Percentiles rank a stretch among this genome's conserved stretches.
These are phyloP conservation scores for Distichodus sexfasciatus DNA, from an alignment of 2,797 vertebrate genomes.

Conservation along the genomic window DNA sequence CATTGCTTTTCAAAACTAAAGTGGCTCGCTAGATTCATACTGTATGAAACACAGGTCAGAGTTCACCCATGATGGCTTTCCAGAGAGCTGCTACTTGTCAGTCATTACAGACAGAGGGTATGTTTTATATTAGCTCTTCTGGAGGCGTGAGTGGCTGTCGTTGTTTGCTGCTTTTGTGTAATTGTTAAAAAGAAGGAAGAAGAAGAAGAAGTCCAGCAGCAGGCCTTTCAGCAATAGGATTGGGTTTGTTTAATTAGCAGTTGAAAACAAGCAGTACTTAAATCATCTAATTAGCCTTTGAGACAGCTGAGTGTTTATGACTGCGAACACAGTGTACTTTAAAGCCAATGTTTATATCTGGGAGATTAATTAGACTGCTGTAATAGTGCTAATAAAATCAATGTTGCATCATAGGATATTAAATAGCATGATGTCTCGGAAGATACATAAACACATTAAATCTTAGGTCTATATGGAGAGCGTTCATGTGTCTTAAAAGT, in stretches of 20 bases:
- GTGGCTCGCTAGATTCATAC: slow-evolving; percentile 15
- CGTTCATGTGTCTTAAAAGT: neutral
- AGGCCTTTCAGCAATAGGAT: slow-evolving; percentile 61
- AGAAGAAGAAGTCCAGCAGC: slow-evolving; percentile 23
- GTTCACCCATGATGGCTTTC: neutral
- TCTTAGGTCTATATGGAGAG: neutral
- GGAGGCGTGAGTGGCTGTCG: neutral
- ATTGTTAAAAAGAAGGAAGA: slow-evolving; percentile 41
- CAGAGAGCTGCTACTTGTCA: neutral
- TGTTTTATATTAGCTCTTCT: neutral
- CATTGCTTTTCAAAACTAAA: slow-evolving; percentile 28
- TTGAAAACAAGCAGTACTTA: slow-evolving; percentile 68
- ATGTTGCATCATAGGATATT: slow-evolving; percentile 43
- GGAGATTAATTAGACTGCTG: slow-evolving; percentile 41
- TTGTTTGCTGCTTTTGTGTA: neutral
- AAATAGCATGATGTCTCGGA: slow-evolving; percentile 25
- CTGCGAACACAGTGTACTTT: slow-evolving; percentile 57
- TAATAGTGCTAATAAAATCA: slow-evolving; percentile 60
- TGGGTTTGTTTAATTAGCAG: slow-evolving; percentile 71
- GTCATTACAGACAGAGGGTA: slow-evolving; percentile 8
- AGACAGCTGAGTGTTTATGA: slow-evolving; percentile 62
- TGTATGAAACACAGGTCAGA: slow-evolving; percentile 27
- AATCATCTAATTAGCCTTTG: slow-evolving; percentile 69
- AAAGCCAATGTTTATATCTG: slow-evolving; percentile 45
- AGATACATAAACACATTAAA: slow-evolving; percentile 2